Percentiles rank a stretch among this genome's conserved stretches.
Evolutionary conservation across 2,113 vertebrate genomes (phyloP).

Genomic region (Thymallus thymallus): DNA sequence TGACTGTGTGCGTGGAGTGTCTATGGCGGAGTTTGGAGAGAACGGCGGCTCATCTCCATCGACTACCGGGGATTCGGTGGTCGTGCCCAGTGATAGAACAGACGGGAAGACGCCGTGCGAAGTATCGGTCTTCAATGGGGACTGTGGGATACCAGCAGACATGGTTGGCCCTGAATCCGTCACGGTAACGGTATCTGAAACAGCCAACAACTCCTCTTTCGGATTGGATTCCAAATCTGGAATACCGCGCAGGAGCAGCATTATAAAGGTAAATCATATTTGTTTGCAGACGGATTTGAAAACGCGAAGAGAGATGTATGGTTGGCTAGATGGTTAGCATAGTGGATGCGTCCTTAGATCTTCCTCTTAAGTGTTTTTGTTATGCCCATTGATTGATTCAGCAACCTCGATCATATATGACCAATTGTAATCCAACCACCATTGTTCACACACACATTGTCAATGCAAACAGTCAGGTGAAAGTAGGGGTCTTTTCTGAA

Average conservation of each 20-base stretch:
- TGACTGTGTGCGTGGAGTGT: slow-evolving; percentile 46
- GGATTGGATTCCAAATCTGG: slow-evolving; percentile 78
- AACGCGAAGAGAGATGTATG: not conserved
- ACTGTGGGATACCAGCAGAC: slow-evolving; percentile 78
- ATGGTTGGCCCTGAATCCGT: slow-evolving; percentile 64
- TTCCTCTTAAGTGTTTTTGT: not conserved
- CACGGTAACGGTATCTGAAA: slow-evolving; percentile 57
- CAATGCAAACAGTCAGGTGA: not conserved
- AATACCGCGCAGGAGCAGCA: slow-evolving; percentile 91
- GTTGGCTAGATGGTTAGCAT: not conserved
- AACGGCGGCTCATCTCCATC: slow-evolving; percentile 60
- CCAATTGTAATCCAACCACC: not conserved
- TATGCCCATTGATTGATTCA: slow-evolving; percentile 1
- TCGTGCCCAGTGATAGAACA: slow-evolving; percentile 59
- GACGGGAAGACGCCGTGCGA: slow-evolving; percentile 75
- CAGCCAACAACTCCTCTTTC: slow-evolving; percentile 54
- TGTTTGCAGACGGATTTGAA: not conserved
- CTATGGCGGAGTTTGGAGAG: slow-evolving; percentile 76
- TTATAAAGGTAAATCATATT: slow-evolving; percentile 88
- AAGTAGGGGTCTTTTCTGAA: not conserved
- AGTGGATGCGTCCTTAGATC: not conserved
- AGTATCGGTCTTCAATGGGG: slow-evolving; percentile 81
- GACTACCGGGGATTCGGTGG: slow-evolving; percentile 45
- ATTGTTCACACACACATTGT: not conserved
- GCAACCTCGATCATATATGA: not conserved